These are phyloP conservation scores for Pterocles burchelli DNA, from an alignment of 2,113 vertebrate species.

Conservation along the genomic window DNA sequence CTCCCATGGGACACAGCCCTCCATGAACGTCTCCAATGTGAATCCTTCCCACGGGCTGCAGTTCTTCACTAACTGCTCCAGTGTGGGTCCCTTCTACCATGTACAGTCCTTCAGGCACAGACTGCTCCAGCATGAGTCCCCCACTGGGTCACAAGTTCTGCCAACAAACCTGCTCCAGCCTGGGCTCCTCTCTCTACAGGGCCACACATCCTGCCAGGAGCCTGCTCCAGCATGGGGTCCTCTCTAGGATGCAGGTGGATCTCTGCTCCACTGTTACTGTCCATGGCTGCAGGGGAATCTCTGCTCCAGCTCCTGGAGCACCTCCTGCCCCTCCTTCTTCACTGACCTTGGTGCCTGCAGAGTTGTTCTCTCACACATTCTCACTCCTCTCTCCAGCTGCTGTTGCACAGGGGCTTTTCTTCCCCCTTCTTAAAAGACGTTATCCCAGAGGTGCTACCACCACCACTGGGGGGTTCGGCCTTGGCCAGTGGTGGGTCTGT, in stretches of 20 bases:
- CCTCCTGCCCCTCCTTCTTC: too few species aligned
- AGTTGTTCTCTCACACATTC: not conserved
- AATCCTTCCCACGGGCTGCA: not conserved
- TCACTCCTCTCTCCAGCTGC: not conserved
- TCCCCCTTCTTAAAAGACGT: not conserved
- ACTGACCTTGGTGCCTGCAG: too few species aligned
- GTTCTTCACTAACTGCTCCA: not conserved
- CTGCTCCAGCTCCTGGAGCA: too few species aligned
- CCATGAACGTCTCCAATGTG: too few species aligned
- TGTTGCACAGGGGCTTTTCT: too few species aligned
- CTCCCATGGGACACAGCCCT: too few species aligned
- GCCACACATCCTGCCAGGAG: too few species aligned
- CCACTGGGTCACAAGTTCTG: accelerated
- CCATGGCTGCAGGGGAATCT: too few species aligned
- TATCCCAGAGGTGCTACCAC: not conserved
- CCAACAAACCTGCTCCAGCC: not conserved
- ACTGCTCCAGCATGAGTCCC: not conserved
- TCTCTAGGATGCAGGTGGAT: too few species aligned
- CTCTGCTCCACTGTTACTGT: too few species aligned
- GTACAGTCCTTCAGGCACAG: not conserved
- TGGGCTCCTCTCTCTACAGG: not conserved
- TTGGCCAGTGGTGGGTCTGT: accelerated
- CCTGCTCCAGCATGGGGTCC: too few species aligned
- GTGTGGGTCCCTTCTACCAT: accelerated
- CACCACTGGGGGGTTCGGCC: accelerated